Conservation (phyloP, 2,113 vertebrate species). For the Calidris pugnax region DNA sequence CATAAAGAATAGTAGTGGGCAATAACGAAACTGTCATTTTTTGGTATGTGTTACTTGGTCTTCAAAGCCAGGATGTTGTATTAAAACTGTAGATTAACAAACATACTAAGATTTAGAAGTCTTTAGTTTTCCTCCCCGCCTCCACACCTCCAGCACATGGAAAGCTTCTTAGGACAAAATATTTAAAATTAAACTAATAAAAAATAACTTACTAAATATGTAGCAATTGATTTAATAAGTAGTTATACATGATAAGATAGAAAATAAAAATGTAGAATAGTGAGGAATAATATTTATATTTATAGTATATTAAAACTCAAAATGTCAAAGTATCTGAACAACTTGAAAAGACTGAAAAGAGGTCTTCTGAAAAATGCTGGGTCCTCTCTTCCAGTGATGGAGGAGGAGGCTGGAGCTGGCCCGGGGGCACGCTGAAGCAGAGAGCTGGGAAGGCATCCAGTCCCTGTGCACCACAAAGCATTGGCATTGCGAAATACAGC, state of each 20-base stretch:
- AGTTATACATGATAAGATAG: background rate
- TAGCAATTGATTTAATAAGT: background rate
- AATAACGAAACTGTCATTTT: background rate
- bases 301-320: background rate
- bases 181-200: background rate
- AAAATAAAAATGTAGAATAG: background rate
- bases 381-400: background rate
- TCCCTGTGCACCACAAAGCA: background rate
- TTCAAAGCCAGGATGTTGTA: background rate
- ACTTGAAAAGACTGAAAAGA: background rate
- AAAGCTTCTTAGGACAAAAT: background rate
- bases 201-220: background rate
- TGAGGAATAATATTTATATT: background rate
- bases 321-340: background rate
- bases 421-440: background rate
- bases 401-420: background rate
- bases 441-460: background rate
- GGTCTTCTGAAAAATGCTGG: background rate
- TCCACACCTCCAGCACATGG: background rate
- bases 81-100: background rate
- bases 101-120: background rate
- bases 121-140: background rate
- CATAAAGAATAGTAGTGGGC: background rate
- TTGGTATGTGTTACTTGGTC: background rate
- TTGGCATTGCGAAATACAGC: background rate